Base-by-base conservation (phyloP, 2,888 invertebrate species). In the Ophioninae sp. region DNA sequence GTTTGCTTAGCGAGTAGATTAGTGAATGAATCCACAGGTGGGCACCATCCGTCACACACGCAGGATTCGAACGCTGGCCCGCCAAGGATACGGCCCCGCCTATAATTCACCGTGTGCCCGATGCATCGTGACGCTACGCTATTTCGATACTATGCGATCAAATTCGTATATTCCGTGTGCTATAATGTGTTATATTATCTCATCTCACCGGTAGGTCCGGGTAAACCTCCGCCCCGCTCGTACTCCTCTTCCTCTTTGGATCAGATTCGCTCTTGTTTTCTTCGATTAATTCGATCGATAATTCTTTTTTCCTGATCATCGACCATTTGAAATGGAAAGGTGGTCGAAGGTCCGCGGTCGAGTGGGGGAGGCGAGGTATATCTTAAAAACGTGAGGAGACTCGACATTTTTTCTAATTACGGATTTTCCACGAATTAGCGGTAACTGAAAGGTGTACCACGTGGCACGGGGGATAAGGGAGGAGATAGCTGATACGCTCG, bases 11-110 rank as follows among this genome's bases (percentile, higher is more conserved):
- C 91, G 90, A 91, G 90, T 88, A 92, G 92, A 92, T 93, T 93
- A 93, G 93, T 92, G 93, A 92, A 92, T 92, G 93, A 92, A 92
- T 93, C 93, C 91, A 93, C 93, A 92, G 93, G 93, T 93, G 93
- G 93, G 92, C 93, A 90, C 92, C 92, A 92, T 93, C 92, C 92
- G 92, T 93, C 93, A 93, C 91, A 89, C 89, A 85, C 86, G 83
- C 70, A 84, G 83, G 84, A 87, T 87, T 75, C 81, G 67, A 85
- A 82, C 84, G 69, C 50, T 10, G 50, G 57, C 69, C 75, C 80
- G 61, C 64, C 78, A 62, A 70, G 23, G 50, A 23, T 75, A 64
- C 30, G 64, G 87, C 88, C 88, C 91, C 91, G 92, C 92, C 92
- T 90, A 90, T 90, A 84, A 84, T 84, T 84, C 84, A 81, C 75